Base-by-base conservation (phyloP, 2,888 invertebrate genomes). In the Cotesia congregata region DNA sequence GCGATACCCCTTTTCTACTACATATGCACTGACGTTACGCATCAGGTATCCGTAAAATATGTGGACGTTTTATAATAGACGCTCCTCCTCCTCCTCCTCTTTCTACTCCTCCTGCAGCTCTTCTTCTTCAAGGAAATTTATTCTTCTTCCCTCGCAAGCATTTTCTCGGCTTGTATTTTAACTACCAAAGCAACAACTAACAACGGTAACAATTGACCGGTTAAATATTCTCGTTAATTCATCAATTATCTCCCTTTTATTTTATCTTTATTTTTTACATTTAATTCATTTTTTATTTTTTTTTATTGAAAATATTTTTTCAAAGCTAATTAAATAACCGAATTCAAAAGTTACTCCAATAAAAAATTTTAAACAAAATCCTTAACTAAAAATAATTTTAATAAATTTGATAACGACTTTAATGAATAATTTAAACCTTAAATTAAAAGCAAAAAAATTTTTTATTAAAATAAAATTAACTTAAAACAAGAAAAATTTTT, bases 51-150 rank as follows among this genome's bases (percentile, higher is more conserved):
- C 59, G 67, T 73, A 59, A 73, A 73, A 65, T 73, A 73, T 73
- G 73, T 67, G 64, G 50, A 73, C 65, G 17, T 65, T 17, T 50
- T 65, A 59, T 64, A 64, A 20, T 74, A 77, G 79, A 80, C 77
- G 79, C 80, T 77, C 80, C 81, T 78, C 76, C n/a, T n/a, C n/a
- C n/a, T n/a, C n/a, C 77, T 61, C 12, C 7, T 50, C 50, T 12
- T 50, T 12, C 12, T 30, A 30, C 30, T 30, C 30, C 30, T 30
- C 30, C 30, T 30, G 30, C 30, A 30, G 30, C 30, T 62, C 50
- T 67, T 79, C 72, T 77, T 72, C 79, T 77, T 77, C 30, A 12
- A 12, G 30, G 38, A 20, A 65, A 65, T 17, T 65, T 65, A 65
- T 65, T 38, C 65, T 30, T 6, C 62, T n/a, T 30, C 50, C 50